Percentiles rank a stretch among this genome's conserved stretches.
Evolutionary conservation across 2,888 invertebrate genomes (phyloP).

Genomic region (Trichogramma dendrolimi): DNA sequence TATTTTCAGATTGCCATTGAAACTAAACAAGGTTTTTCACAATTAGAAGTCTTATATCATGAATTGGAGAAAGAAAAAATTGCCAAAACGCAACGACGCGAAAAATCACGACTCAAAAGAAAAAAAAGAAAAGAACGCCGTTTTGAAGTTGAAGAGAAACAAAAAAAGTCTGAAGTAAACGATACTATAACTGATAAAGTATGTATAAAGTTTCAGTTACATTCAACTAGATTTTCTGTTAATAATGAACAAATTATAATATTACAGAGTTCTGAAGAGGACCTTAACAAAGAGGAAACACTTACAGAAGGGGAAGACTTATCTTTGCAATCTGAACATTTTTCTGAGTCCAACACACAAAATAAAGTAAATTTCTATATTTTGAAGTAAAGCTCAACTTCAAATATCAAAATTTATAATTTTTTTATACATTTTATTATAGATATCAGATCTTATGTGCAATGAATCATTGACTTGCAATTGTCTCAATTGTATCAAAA

Average conservation of each 20-base stretch:
- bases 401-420: too few species aligned
- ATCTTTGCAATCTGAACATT: too few species aligned
- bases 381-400: too few species aligned
- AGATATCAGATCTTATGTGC: conserved; percentile 46
- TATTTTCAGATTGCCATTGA: conserved; percentile 71
- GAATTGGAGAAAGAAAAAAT: conserved; percentile 84
- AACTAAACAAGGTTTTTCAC: conserved; percentile 81
- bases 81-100: conserved; percentile 77
- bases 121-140: conserved; percentile 69
- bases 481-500: conserved; percentile 48
- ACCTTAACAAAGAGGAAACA: too few species aligned
- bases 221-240: too few species aligned
- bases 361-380: too few species aligned
- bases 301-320: too few species aligned
- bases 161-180: conserved; percentile 51
- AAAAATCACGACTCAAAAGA: conserved; percentile 78
- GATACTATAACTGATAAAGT: not conserved
- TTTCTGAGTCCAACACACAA: too few species aligned
- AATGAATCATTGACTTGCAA: conserved; percentile 46
- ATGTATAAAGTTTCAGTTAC: too few species aligned
- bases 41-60: conserved; percentile 81
- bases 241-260: too few species aligned
- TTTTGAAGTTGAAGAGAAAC: conserved; percentile 53
- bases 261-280: too few species aligned
- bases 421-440: conserved; percentile 34